Conservation (phyloP, 2,797 vertebrate species). For the Fundulus diaphanus region DNA sequence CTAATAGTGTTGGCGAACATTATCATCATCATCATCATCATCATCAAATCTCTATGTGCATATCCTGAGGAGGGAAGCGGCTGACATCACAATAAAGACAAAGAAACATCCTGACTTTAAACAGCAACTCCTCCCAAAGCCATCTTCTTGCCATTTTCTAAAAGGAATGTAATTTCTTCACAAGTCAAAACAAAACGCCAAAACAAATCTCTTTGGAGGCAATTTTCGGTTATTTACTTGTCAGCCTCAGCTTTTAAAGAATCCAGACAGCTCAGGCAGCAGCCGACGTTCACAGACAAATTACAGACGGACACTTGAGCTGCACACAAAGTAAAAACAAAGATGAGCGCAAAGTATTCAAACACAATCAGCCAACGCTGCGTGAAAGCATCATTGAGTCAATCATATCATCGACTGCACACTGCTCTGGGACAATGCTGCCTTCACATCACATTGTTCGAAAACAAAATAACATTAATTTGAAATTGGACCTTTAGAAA, state of each 20-base stretch:
- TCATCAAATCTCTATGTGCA: constrained; percentile 17
- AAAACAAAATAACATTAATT: constrained; percentile 10
- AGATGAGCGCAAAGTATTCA: constrained; percentile 20
- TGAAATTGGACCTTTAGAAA: background rate
- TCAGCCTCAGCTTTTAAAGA: constrained; percentile 69
- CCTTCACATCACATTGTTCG: background rate
- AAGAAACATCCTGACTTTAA: constrained; percentile 44
- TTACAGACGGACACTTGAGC: constrained; percentile 56
- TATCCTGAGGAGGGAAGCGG: constrained; percentile 7
- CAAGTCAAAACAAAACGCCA: constrained; percentile 68
- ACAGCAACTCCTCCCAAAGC: constrained; percentile 9
- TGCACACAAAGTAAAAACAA: constrained; percentile 23
- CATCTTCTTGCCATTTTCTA: constrained; percentile 66
- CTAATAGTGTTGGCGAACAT: constrained; percentile 15
- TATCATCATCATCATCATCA: constrained; percentile 17
- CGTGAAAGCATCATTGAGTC: background rate
- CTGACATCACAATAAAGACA: constrained; percentile 49
- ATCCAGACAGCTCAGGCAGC: constrained; percentile 45
- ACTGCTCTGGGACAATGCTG: background rate
- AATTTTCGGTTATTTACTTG: constrained; percentile 71
- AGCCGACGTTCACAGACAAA: constrained; percentile 66
- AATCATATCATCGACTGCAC: background rate
- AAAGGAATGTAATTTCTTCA: constrained; percentile 65
- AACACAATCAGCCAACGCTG: constrained; percentile 14
- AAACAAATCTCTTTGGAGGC: constrained; percentile 66